Conservation (phyloP, 2,888 invertebrate species). For the Drosophila nigritarsus region DNA sequence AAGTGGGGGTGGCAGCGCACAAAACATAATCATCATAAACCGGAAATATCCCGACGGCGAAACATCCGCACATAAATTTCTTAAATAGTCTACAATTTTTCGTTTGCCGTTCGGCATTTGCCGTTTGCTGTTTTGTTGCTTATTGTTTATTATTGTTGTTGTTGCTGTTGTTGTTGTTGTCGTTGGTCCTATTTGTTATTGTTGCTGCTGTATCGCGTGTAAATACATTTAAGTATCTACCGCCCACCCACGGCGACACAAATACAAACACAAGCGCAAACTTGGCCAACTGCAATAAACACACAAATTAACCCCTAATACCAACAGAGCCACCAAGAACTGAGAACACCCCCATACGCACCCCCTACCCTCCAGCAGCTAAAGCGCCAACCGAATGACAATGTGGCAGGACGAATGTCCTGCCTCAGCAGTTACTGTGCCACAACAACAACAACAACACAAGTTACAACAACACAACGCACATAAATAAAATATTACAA, state of each 20-base stretch:
- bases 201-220: conserved; percentile 59
- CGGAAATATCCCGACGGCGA: conserved; percentile 82
- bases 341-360: not conserved
- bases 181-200: conserved; percentile 17
- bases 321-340: conserved; percentile 43
- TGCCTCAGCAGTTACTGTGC: conserved; percentile 45
- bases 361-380: not conserved
- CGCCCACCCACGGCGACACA: conserved; percentile 40
- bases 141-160: conserved; percentile 41
- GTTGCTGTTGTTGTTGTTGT: not conserved
- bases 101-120: conserved; percentile 70
- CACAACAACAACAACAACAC: conserved; percentile 16
- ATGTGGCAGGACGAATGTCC: conserved; percentile 48
- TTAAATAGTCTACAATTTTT: conserved; percentile 80
- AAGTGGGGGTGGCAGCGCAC: conserved; percentile 44
- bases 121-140: conserved; percentile 33
- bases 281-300: conserved; percentile 80
- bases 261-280: conserved; percentile 56
- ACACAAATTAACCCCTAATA: conserved; percentile 80
- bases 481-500: conserved; percentile 80
- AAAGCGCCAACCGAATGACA: conserved; percentile 37
- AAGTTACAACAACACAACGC: conserved; percentile 37
- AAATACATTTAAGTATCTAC: conserved; percentile 77
- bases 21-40: conserved; percentile 82
- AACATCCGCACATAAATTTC: conserved; percentile 81